Base-by-base conservation (phyloP, 2,113 vertebrate genomes). In the Choloepus hoffmanni region DNA sequence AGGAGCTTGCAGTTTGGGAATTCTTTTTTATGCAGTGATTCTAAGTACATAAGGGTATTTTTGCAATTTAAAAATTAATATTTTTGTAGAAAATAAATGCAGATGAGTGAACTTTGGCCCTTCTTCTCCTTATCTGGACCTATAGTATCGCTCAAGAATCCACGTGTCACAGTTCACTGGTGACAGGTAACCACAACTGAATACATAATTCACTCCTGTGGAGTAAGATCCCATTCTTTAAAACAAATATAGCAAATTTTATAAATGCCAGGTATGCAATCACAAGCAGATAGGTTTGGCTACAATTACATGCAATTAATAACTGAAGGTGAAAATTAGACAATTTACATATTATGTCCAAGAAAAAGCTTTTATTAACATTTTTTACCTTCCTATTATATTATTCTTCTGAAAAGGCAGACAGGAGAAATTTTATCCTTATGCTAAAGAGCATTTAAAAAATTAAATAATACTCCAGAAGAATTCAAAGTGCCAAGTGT, bases 361-460 rank as follows among this genome's bases (percentile, higher is more conserved):
- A 95, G 16, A 92, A 81, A 95, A 89, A 40, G 11, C 23, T 83
- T 73, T 93, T 88, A n/a, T 53, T 19, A 85, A 67, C 30, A 53
- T 92, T 33, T 96, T 19, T 97, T 94, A 86, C 43, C 40, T 83
- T 40, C 28, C 33, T 96, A 85, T 86, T 92, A 53, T 50, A 94
- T 58, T 92, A 85, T 45, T 3, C 58, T 7, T 60, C 95, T 89
- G 77, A 62, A 88, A 60, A 67, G 65, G 55, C 0, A 87, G 36
- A 58, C 36, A 83, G 2, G 50, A 40, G 94, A 95, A 96, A 72
- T 78, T 95, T 24, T 83, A 36, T 92, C 87, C 48, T n/a, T 76
- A 97, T 96, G 95, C 83, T 97, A 96, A 96, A 93, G 63, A 67
- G 50, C 90, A 86, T 45, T 94, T 96, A 90, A 84, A 50, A 70